Evolutionary conservation across 1,140 invertebrate species (phyloP).

Genomic region (Lucilia cuprina): DNA sequence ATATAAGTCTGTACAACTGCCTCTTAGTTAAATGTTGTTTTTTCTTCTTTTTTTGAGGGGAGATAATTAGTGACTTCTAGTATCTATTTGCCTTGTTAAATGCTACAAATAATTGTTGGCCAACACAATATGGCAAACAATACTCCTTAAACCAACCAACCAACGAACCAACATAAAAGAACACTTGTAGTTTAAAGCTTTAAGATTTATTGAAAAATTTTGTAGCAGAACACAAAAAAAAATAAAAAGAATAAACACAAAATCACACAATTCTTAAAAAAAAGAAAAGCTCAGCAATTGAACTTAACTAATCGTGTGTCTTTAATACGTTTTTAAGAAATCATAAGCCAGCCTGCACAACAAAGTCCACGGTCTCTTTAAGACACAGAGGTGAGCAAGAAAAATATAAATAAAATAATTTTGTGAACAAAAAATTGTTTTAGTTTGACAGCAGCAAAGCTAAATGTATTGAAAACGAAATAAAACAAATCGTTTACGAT

Average conservation of each 20-base stretch:
- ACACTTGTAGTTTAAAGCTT: slow-evolving; percentile 3
- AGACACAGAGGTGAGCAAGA: neutral
- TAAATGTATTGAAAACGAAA: neutral
- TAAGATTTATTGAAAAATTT: slow-evolving; percentile 20
- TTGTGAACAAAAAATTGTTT: neutral
- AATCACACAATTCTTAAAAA: neutral
- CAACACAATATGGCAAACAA: neutral
- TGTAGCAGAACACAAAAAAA: neutral
- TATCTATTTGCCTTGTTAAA: slow-evolving; percentile 31
- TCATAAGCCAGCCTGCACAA: neutral
- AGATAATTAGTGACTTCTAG: slow-evolving; percentile 27
- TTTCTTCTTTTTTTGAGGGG: neutral
- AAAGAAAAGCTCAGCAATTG: neutral
- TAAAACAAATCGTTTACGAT: neutral
- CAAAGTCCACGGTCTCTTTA: too few relatives aligned
- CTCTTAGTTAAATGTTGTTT: neutral
- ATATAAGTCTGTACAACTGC: neutral
- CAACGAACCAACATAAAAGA: neutral
- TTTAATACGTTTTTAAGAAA: neutral
- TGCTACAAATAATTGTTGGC: slow-evolving; percentile 22
- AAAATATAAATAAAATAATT: neutral
- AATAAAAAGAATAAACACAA: neutral
- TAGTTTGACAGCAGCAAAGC: slow-evolving; percentile 11
- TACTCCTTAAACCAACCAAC: neutral
- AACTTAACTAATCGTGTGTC: neutral